These are phyloP conservation scores for Lepidonotus clava DNA, from an alignment of 2,888 invertebrate genomes.

Conservation along the genomic window DNA sequence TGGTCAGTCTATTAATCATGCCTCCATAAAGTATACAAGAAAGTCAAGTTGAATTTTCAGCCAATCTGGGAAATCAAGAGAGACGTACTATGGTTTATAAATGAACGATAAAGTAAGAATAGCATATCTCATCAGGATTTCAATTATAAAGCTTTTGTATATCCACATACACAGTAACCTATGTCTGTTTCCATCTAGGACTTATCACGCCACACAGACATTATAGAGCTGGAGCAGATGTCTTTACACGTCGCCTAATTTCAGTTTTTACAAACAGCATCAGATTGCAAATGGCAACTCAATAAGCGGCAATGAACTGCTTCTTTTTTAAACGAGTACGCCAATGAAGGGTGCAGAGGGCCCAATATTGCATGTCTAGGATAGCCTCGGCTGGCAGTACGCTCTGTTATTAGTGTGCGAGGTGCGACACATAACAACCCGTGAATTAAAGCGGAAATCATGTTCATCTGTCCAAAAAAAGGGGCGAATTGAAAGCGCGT, in stretches of 20 bases:
- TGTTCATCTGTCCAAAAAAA: conserved; percentile 35
- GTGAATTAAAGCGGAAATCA: conserved; percentile 50
- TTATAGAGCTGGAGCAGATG: background rate
- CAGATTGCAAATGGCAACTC: conserved; percentile 43
- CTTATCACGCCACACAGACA: too few relatives aligned
- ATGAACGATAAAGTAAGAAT: too few relatives aligned
- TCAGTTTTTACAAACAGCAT: conserved; percentile 15
- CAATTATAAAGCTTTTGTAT: too few relatives aligned
- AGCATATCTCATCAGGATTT: too few relatives aligned
- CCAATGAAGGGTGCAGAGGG: background rate
- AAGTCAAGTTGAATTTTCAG: too few relatives aligned
- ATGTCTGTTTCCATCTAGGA: too few relatives aligned
- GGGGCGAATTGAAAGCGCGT: conserved; percentile 30
- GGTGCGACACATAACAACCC: conserved; percentile 36
- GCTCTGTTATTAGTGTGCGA: conserved; percentile 24
- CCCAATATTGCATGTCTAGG: conserved; percentile 36
- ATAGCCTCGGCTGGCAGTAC: background rate
- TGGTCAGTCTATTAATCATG: too few relatives aligned
- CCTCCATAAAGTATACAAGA: too few relatives aligned
- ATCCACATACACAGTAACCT: too few relatives aligned
- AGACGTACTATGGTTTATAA: too few relatives aligned
- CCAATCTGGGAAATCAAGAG: too few relatives aligned
- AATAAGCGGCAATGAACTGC: conserved; percentile 32
- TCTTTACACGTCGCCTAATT: conserved; percentile 2
- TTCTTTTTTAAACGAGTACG: background rate